Conservation (phyloP, 2,888 invertebrate genomes). For the Eupithecia pulchellata region DNA sequence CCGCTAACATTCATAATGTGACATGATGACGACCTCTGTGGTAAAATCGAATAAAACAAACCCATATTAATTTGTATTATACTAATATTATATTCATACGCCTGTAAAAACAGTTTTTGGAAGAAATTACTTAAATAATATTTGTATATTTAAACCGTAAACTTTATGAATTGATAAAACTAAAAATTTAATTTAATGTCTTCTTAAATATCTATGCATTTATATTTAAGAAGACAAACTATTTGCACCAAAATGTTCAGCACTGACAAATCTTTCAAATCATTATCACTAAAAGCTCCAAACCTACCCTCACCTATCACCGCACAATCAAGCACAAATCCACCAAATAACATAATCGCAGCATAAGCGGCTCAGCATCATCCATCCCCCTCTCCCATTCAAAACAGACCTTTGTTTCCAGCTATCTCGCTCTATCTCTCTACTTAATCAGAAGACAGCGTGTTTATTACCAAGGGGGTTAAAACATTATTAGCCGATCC, state of each 20-base stretch:
- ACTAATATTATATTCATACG: too few relatives aligned
- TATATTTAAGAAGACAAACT: neutral
- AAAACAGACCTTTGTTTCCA: slow-evolving; percentile 36
- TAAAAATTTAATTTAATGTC: too few relatives aligned
- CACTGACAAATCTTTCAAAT: slow-evolving; percentile 1
- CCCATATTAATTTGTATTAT: too few relatives aligned
- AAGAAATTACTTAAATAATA: too few relatives aligned
- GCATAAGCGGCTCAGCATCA: slow-evolving; percentile 67
- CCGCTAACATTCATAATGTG: too few relatives aligned
- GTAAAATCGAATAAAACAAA: too few relatives aligned
- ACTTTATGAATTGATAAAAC: too few relatives aligned
- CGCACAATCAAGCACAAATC: slow-evolving; percentile 42
- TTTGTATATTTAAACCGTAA: too few relatives aligned
- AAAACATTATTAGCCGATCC: slow-evolving; percentile 81
- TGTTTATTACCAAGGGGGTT: slow-evolving; percentile 78
- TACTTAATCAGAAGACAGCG: slow-evolving; percentile 50
- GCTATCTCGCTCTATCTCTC: slow-evolving; percentile 38
- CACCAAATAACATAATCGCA: slow-evolving; percentile 51
- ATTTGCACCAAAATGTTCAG: neutral
- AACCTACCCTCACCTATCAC: slow-evolving; percentile 36
- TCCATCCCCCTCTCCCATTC: slow-evolving; percentile 45
- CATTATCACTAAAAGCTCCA: slow-evolving; percentile 16
- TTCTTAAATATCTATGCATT: too few relatives aligned
- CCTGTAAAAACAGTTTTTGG: too few relatives aligned
- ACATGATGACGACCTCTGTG: too few relatives aligned